Evolutionary conservation across 1,140 invertebrate genomes (phyloP).

Genomic region (Fopius arisanus): DNA sequence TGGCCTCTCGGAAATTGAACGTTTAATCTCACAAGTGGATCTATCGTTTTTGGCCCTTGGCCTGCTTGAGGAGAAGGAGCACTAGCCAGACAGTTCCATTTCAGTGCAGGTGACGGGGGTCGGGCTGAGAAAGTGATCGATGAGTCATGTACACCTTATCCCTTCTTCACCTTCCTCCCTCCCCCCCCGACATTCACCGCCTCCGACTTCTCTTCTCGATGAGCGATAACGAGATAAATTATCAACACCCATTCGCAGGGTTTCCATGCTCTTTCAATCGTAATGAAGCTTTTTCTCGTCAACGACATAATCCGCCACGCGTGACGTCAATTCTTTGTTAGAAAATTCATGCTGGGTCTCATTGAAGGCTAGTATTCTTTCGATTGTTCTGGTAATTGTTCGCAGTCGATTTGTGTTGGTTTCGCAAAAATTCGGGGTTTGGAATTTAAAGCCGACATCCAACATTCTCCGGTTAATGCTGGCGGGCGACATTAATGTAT

Average conservation of each 20-base stretch:
- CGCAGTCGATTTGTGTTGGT: too few relatives aligned
- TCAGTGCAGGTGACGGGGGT: not conserved
- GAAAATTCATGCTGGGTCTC: too few relatives aligned
- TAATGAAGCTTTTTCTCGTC: not conserved
- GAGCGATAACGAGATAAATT: not conserved
- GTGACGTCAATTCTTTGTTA: constrained; percentile 7
- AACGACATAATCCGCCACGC: not conserved
- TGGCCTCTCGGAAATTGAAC: constrained; percentile 41
- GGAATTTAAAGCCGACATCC: too few relatives aligned
- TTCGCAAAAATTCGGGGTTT: too few relatives aligned
- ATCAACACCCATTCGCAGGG: too few relatives aligned
- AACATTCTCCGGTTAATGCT: too few relatives aligned
- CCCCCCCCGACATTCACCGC: too few relatives aligned
- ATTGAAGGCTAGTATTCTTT: too few relatives aligned
- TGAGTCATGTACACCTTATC: constrained; percentile 17
- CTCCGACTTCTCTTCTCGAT: too few relatives aligned
- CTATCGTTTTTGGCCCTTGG: constrained; percentile 31
- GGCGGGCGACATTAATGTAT: too few relatives aligned
- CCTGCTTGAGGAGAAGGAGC: constrained; percentile 17
- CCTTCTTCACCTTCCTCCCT: not conserved
- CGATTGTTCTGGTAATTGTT: too few relatives aligned
- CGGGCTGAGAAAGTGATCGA: constrained; percentile 34
- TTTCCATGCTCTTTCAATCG: too few relatives aligned
- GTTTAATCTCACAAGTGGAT: constrained; percentile 43
- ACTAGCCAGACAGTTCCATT: constrained; percentile 21